Evolutionary conservation across 2,797 vertebrate genomes (phyloP).

Genomic region (Staurois parvus): DNA sequence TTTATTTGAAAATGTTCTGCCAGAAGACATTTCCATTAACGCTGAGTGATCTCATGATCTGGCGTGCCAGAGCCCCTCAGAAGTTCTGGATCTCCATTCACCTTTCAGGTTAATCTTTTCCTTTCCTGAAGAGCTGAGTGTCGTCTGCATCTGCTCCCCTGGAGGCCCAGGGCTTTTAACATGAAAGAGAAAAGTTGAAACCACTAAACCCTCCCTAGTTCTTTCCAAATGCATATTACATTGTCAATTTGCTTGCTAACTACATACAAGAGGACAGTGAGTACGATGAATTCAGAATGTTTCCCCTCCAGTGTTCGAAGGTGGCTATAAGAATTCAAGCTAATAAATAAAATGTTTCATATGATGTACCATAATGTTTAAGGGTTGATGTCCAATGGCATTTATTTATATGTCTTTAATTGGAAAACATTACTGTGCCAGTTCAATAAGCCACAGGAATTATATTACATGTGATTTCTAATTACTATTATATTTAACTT

Average conservation of each 20-base stretch:
- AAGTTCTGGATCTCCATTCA: conserved; percentile 73
- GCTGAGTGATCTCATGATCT: conserved; percentile 66
- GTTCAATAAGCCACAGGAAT: too few species aligned
- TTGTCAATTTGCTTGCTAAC: conserved; percentile 76
- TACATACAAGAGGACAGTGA: conserved; percentile 74
- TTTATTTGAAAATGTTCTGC: conserved; percentile 63
- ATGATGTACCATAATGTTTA: conserved; percentile 4
- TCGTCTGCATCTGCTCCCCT: conserved; percentile 73
- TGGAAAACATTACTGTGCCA: too few species aligned
- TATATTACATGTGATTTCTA: too few species aligned
- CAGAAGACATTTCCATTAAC: conserved; percentile 68
- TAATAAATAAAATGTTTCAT: conserved; percentile 5
- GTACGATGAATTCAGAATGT: conserved; percentile 71
- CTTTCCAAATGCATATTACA: conserved; percentile 75
- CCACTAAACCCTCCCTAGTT: conserved; percentile 64
- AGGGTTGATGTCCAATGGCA: too few species aligned
- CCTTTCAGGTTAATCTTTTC: conserved; percentile 78
- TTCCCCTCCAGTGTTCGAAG: conserved; percentile 30
- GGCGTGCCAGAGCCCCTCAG: conserved; percentile 69
- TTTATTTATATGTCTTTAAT: too few species aligned
- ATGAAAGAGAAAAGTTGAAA: conserved; percentile 78
- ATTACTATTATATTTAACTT: too few species aligned
- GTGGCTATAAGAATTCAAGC: background rate
- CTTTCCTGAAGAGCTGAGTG: conserved; percentile 76
- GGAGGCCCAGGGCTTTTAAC: conserved; percentile 75